Conservation (phyloP, 2,888 invertebrate genomes). For the Tenthredo distinguenda region DNA sequence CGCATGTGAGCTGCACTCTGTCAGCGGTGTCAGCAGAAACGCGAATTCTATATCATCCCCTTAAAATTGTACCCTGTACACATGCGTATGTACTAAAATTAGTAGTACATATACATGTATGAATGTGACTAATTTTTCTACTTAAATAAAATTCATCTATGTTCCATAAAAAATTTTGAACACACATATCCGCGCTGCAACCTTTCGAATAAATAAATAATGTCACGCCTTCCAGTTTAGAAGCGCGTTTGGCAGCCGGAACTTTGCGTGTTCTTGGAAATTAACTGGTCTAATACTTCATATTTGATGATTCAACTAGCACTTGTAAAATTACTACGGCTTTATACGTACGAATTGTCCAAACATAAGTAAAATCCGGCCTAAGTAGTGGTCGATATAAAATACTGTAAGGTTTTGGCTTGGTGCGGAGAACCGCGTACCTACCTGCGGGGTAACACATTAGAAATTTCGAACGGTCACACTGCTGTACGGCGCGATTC, state of each 20-base stretch:
- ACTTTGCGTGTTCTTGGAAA: neutral
- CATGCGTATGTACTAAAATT: neutral
- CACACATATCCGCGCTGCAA: neutral
- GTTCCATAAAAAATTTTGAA: neutral
- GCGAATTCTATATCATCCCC: neutral
- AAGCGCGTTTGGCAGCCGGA: neutral
- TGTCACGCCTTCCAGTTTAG: neutral
- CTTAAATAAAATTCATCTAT: slow-evolving; percentile 29
- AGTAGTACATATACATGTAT: neutral
- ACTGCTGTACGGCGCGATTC: neutral
- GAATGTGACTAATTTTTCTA: neutral
- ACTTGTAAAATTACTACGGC: neutral
- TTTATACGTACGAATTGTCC: neutral
- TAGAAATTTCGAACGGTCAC: neutral
- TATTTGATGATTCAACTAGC: neutral
- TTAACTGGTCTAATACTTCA: neutral
- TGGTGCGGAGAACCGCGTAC: neutral
- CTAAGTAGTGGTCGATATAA: neutral
- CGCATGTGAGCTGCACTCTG: neutral
- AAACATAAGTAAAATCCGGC: neutral
- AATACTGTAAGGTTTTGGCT: slow-evolving; percentile 42
- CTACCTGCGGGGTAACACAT: neutral
- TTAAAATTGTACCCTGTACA: slow-evolving; percentile 20
- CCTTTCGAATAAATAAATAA: neutral
- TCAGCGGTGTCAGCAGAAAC: neutral